Evolutionary conservation across 2,888 invertebrate species (phyloP).

Genomic region (Notodromas monacha): DNA sequence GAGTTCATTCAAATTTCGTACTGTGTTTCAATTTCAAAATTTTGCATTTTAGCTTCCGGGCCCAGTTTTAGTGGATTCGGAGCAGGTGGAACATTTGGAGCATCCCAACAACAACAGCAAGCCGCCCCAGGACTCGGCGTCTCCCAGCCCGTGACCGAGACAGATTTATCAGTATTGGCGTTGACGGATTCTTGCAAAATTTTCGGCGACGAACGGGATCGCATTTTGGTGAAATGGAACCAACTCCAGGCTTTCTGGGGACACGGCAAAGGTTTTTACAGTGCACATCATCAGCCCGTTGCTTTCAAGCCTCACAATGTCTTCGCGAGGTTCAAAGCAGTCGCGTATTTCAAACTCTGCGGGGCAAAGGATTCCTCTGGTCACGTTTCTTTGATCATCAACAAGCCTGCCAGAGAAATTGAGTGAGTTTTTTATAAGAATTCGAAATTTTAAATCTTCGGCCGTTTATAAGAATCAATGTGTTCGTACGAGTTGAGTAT

Average conservation of each 20-base stretch:
- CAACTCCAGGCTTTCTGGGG: slow-evolving; percentile 68
- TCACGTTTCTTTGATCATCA: slow-evolving; percentile 47
- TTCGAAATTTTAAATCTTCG: background rate
- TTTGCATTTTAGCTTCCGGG: too few relatives aligned
- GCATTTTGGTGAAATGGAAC: slow-evolving; percentile 73
- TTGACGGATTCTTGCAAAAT: too few relatives aligned
- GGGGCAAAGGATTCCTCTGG: slow-evolving; percentile 66
- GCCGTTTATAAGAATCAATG: too few relatives aligned
- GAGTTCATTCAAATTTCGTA: too few relatives aligned
- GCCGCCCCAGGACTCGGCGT: too few relatives aligned
- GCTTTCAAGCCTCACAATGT: slow-evolving; percentile 62
- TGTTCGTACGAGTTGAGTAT: too few relatives aligned
- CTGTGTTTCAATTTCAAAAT: too few relatives aligned
- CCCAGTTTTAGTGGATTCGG: too few relatives aligned
- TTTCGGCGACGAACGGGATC: slow-evolving; percentile 80
- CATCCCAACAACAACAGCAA: too few relatives aligned
- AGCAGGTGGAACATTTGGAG: too few relatives aligned
- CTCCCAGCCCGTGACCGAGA: too few relatives aligned
- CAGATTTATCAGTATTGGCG: too few relatives aligned
- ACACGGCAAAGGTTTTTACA: slow-evolving; percentile 43
- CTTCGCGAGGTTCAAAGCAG: slow-evolving; percentile 68
- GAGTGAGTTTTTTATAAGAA: slow-evolving; percentile 18
- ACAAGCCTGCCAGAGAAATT: slow-evolving; percentile 43
- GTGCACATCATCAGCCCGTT: slow-evolving; percentile 36
- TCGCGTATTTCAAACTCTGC: slow-evolving; percentile 64